Base-by-base conservation (phyloP, 2,888 invertebrate genomes). In the Pandemis cinnamomeana region DNA sequence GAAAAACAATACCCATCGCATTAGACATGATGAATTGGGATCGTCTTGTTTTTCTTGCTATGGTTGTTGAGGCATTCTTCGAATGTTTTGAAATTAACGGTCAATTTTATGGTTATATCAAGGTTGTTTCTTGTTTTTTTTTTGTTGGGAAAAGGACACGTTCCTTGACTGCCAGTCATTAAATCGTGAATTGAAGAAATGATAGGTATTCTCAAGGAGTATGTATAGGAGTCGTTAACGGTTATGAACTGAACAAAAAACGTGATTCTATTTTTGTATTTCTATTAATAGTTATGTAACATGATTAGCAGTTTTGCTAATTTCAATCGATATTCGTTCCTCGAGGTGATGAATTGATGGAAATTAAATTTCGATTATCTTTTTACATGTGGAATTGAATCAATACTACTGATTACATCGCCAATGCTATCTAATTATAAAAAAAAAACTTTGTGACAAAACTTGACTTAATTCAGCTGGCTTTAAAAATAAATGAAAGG, bases 11-110 rank as follows among this genome's bases (percentile, higher is more conserved):
- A 55, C 58, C 63, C 63, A 58, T 71, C 70, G 55, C 66, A 69
- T 66, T 74, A 74, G 74, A 71, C 61, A 74, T 71, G 74, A 74
- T 74, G 74, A 74, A 74, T 70, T 74, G 74, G 70, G 72, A 68
- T 51, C 48, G 68, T 42, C 58, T 72, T 71, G 61, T 70, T 64
- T 41, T 15, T 27, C 69, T 73, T 70, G 64, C 70, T 70, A 55
- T 63, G 58, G 51, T 51, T 61, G 73, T 69, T 69, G 42, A 7
- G 71, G 60, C 70, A 73, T 73, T 60, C 44, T 66, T 73, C 20
- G 64, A 60, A 72, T 72, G 63, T 63, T 72, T 72, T 36, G 63
- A 58, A 8, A 36, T 61, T 67, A 69, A 51, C 27, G 67, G 46
- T 10, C 55, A 36, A 60, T 71, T 58, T 51, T 58, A 27, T 58